A percentile compares a stretch with the other conserved stretches of the same genome.
These are phyloP conservation scores for Campylomormyrus tamandua DNA, from an alignment of 2,113 vertebrate genomes.

Conservation along the genomic window DNA sequence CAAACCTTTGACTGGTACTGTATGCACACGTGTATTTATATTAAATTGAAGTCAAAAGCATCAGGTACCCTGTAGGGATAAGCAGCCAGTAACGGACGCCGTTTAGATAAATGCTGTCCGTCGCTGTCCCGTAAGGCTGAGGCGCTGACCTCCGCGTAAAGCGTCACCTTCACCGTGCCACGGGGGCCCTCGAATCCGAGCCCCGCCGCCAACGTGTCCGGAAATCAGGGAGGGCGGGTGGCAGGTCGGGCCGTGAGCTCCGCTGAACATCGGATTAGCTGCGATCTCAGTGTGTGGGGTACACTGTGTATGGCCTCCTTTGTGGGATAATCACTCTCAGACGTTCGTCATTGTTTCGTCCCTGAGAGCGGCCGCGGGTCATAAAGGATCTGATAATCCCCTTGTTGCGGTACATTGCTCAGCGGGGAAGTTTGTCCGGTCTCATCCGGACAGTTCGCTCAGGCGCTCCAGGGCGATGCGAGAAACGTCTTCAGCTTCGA, in stretches of 20 bases:
- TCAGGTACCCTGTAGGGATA: neutral
- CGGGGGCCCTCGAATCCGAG: neutral
- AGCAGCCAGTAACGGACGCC: neutral
- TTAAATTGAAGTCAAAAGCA: neutral
- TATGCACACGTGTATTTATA: neutral
- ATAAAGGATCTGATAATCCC: neutral
- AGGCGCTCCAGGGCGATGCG: neutral
- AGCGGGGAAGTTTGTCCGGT: neutral
- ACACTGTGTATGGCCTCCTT: neutral
- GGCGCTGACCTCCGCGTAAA: neutral
- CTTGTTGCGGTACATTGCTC: neutral
- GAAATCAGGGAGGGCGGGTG: neutral
- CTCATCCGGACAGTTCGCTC: neutral
- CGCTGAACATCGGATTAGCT: neutral
- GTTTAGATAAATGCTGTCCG: neutral
- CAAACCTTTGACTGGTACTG: neutral
- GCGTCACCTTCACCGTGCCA: neutral
- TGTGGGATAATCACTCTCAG: neutral
- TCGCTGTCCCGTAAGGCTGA: neutral
- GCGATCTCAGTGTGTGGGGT: neutral
- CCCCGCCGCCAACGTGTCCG: neutral
- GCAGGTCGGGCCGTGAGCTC: neutral
- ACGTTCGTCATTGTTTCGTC: neutral
- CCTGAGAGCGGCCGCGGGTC: neutral
- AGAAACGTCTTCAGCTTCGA: slow-evolving; percentile 11